Evolutionary conservation across 1,140 invertebrate genomes (phyloP).

Genomic region (Uloborus diversus): DNA sequence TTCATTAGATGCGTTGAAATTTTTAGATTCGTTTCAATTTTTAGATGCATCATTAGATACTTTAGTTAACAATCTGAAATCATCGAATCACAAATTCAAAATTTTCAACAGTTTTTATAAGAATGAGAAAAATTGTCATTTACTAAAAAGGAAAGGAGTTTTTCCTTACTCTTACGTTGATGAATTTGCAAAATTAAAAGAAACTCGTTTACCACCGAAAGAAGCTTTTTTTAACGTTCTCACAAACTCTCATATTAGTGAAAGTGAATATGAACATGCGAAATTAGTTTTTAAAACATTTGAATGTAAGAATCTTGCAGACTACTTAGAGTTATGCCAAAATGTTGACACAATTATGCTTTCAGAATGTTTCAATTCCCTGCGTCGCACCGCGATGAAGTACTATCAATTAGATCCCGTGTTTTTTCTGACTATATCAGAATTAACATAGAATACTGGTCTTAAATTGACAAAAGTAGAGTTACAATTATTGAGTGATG

Average conservation of each 20-base stretch:
- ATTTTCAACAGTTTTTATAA: too few relatives aligned
- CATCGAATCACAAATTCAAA: too few relatives aligned
- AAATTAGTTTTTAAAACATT: background rate
- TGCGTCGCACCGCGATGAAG: background rate
- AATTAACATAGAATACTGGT: background rate
- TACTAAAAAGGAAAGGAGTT: too few relatives aligned
- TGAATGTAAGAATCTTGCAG: background rate
- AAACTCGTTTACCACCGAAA: too few relatives aligned
- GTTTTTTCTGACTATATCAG: background rate
- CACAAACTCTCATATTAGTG: background rate
- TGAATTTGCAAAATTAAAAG: too few relatives aligned
- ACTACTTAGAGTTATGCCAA: conserved; percentile 2
- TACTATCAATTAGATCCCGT: background rate
- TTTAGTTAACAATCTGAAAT: too few relatives aligned
- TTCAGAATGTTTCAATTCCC: background rate
- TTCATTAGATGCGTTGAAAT: too few relatives aligned
- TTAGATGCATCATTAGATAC: too few relatives aligned
- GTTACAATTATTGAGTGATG: background rate
- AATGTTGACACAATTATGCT: background rate
- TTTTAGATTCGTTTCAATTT: too few relatives aligned
- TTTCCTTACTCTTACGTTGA: too few relatives aligned
- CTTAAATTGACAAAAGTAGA: background rate
- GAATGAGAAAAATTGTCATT: too few relatives aligned
- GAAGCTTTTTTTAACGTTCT: too few relatives aligned
- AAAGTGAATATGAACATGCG: conserved; percentile 3